phyloP scores from a whole-genome alignment of 2,113 vertebrate genomes.

The Lepisosteus oculatus region DNA sequence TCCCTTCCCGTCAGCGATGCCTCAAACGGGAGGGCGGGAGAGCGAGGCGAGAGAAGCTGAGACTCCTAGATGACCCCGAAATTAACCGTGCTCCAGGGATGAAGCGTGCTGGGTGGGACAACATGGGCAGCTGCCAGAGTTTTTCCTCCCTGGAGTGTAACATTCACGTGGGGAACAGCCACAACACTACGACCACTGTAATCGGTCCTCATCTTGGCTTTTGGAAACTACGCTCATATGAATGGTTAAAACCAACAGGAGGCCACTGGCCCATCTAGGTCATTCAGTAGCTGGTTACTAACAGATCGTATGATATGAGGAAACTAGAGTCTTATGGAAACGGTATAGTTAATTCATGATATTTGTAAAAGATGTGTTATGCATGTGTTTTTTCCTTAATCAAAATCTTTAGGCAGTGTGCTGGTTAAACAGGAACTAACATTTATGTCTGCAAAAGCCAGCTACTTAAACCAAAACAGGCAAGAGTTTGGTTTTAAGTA shows the following conservation, averaged over 20 bases:
- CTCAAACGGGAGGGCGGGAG: background rate
- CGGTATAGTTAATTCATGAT: background rate
- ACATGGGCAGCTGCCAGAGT: conserved; percentile 36
- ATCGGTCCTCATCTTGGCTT: conserved; percentile 1
- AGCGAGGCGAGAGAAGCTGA: background rate
- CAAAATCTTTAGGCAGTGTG: no score
- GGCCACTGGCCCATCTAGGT: no score
- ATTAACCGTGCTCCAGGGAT: conserved; percentile 45
- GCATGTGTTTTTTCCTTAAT: background rate
- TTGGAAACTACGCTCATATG: background rate
- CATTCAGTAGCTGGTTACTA: no score
- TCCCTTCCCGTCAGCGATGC: background rate
- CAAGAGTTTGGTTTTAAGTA: no score
- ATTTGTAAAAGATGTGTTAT: background rate
- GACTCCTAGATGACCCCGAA: conserved; percentile 39
- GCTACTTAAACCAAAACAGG: no score
- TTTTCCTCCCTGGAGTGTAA: conserved; percentile 38
- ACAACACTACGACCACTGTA: background rate
- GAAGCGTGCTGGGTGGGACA: conserved; percentile 37
- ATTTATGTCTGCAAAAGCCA: no score
- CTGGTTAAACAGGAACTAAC: no score
- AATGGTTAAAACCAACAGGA: no score
- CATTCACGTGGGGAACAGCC: conserved; percentile 4
- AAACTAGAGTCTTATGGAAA: background rate
- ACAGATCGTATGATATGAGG: no score